phyloP scores from a whole-genome alignment of 2,113 vertebrate species.

The Platanista minor region DNA sequence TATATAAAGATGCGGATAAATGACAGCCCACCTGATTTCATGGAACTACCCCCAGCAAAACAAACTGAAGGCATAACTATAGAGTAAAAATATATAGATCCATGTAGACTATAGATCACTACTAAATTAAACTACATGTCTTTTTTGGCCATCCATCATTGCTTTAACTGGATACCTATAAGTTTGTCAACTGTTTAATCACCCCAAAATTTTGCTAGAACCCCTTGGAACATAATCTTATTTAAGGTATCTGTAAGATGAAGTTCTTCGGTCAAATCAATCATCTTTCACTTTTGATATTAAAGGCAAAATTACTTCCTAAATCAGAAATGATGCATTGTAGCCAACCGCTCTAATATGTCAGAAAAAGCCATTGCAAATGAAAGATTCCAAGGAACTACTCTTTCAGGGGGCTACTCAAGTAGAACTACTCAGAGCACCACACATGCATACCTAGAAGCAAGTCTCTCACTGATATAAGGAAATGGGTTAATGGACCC shows the following conservation, averaged over 20 bases:
- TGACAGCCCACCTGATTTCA: not conserved
- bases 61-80: not conserved
- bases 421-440: not conserved
- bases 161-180: slow-evolving; percentile 84
- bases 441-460: not conserved
- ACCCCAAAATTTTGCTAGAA: slow-evolving; percentile 81
- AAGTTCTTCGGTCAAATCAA: slow-evolving; percentile 82
- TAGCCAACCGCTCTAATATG: slow-evolving; percentile 40
- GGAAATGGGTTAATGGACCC: not conserved
- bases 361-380: slow-evolving; percentile 72
- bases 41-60: not conserved
- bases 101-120: slow-evolving; percentile 70
- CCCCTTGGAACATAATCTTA: slow-evolving; percentile 79
- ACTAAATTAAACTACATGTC: slow-evolving; percentile 68
- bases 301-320: slow-evolving; percentile 77
- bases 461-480: not conserved
- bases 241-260: slow-evolving; percentile 83
- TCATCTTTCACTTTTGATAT: slow-evolving; percentile 79
- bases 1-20: not conserved
- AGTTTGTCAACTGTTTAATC: slow-evolving; percentile 86
- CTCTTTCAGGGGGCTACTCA: not conserved
- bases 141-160: slow-evolving; percentile 77
- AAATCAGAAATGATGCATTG: slow-evolving; percentile 81
- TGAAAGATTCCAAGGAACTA: slow-evolving; percentile 67
- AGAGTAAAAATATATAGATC: too few relatives aligned